phyloP scores from a whole-genome alignment of 2,888 invertebrate genomes.

The Pheosia tremula region DNA sequence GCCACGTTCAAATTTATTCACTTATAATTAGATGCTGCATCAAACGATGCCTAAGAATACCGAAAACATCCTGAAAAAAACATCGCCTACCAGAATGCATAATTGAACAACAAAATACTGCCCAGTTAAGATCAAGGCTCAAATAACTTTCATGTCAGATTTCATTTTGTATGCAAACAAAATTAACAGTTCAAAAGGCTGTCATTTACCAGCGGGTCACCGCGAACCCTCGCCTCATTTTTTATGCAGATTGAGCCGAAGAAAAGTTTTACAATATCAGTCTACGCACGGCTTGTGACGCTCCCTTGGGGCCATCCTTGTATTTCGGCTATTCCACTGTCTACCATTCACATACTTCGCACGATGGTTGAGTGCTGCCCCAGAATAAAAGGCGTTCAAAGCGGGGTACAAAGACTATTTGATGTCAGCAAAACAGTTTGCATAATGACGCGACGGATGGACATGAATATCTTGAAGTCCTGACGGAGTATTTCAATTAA shows the following conservation, averaged over 20 bases:
- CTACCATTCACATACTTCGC: constrained; percentile 61
- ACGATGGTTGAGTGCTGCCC: constrained; percentile 48
- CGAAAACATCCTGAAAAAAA: too few relatives aligned
- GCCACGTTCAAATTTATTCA: too few relatives aligned
- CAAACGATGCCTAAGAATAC: too few relatives aligned
- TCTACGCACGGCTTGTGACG: constrained; percentile 59
- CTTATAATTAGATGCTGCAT: too few relatives aligned
- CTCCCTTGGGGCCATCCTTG: constrained; percentile 59
- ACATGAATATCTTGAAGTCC: constrained; percentile 4
- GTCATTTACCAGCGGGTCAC: constrained; percentile 81
- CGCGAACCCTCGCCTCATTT: constrained; percentile 77
- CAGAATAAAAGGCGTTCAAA: constrained; percentile 28
- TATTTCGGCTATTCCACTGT: constrained; percentile 69
- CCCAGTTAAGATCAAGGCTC: constrained; percentile 59
- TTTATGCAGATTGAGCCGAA: constrained; percentile 82
- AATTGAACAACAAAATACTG: constrained; percentile 44
- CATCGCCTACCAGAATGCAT: too few relatives aligned
- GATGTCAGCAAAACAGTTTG: neutral
- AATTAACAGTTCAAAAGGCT: constrained; percentile 82
- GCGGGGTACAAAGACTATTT: neutral
- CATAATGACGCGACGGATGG: constrained; percentile 15
- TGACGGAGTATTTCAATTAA: neutral
- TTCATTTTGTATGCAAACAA: constrained; percentile 80
- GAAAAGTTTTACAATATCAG: constrained; percentile 83
- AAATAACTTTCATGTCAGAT: constrained; percentile 76